Base-by-base conservation (phyloP, 2,113 vertebrate species). In the Lagenorhynchus albirostris region DNA sequence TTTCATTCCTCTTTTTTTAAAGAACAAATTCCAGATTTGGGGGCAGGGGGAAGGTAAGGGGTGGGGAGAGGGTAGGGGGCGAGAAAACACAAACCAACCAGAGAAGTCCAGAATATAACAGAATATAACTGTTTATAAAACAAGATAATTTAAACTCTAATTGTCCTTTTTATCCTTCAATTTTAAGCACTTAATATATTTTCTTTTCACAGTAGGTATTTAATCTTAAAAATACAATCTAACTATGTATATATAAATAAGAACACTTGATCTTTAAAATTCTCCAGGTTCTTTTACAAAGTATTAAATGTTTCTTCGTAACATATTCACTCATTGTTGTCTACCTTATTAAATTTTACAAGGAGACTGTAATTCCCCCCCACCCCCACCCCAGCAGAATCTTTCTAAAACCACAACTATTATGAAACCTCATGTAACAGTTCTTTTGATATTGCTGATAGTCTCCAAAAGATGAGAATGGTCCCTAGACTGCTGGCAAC, bases 391-490 rank as follows among this genome's bases (percentile, higher is more conserved):
- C 50, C 1, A 0, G 63, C 96, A 36, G 8, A 68, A 17, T 71
- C 70, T 81, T 71, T 84, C 87, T 86, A n/a, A 47, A 76, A 41
- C 9, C 1, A 73, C 86, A 93, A 87, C 47, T 76, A 71, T 12
- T 99, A 17, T 0, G 86, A 47, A 63, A 62, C 0, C 76, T 97
- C 60, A 95, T 63, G 0, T 71, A 53, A 26, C 18, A 12, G 0
- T 5, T 65, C 99, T 98, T 99, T 97, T 99, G 99, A 98, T 99
- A 99, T 84, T 99, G 99, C 63, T 99, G 98, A 97, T 99, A 99
- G 97, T 99, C 98, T 1, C 99, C 98, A 82, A 99, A 99, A 0
- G 99, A 97, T 47, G 98, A 96, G 20, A 99, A 96, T 65, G 98
- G 98, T 98, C 99, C 96, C 44, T 98, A 89, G 38, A 98, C 60